phyloP scores from a whole-genome alignment of 2,888 invertebrate species.

The Acanthococcus lagerstroemiae region DNA sequence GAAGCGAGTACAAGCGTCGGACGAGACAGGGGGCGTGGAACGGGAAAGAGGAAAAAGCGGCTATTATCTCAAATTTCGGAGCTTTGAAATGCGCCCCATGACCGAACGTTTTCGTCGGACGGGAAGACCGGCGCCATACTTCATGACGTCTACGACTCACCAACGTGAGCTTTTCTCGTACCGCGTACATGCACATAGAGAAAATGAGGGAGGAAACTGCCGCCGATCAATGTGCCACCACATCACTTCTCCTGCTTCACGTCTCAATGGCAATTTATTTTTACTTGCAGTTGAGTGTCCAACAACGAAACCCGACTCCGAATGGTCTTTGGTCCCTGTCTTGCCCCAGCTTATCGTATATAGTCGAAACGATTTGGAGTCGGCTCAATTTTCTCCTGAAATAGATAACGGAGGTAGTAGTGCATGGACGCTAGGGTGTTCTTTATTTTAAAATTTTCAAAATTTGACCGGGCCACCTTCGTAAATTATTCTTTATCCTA shows the following conservation, averaged over 20 bases:
- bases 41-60: conserved; percentile 12
- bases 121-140: conserved; percentile 25
- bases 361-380: no score
- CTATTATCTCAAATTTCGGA: conserved; percentile 29
- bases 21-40: background rate
- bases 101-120: conserved; percentile 25
- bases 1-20: conserved; percentile 5
- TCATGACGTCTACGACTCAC: conserved; percentile 19
- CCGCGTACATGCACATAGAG: background rate
- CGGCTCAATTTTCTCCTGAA: no score
- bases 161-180: no score
- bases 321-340: no score
- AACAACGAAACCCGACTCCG: background rate
- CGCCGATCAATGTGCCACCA: conserved; percentile 27
- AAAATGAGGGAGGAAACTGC: conserved; percentile 22
- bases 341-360: no score
- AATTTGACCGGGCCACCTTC: no score
- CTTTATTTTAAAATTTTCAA: no score
- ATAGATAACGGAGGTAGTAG: no score
- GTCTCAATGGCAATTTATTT: background rate
- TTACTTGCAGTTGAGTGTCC: background rate
- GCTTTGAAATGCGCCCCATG: conserved; percentile 26
- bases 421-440: no score
- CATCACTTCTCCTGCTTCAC: no score
- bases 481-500: no score